Conservation (phyloP, 2,797 vertebrate genomes). For the Argentina silus region DNA sequence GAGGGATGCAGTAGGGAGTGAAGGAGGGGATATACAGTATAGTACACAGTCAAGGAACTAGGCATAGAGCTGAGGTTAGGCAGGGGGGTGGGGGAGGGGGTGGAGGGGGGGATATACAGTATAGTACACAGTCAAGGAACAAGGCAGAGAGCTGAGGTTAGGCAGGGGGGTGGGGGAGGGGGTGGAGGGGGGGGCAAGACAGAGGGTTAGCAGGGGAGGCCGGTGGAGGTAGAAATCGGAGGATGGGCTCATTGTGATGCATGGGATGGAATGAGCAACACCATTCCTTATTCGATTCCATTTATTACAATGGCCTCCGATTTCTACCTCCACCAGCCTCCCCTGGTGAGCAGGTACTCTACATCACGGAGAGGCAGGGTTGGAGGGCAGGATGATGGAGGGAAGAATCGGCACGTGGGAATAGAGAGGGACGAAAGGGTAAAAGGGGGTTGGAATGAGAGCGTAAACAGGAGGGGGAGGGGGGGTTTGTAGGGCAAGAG, state of each 20-base stretch:
- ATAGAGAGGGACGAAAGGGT: not conserved
- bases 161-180: not conserved
- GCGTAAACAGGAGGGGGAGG: conserved; percentile 6
- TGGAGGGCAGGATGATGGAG: not conserved
- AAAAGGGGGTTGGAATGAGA: not conserved
- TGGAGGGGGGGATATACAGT: not conserved
- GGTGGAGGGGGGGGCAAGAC: too few species aligned
- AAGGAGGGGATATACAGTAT: not conserved
- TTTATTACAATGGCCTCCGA: too few species aligned
- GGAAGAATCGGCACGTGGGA: not conserved
- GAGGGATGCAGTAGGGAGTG: not conserved
- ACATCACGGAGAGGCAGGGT: not conserved
- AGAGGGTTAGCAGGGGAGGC: too few species aligned
- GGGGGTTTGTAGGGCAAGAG: not conserved
- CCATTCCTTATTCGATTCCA: too few species aligned
- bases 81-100: not conserved
- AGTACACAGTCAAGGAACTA: not conserved
- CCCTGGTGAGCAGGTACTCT: too few species aligned
- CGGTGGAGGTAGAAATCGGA: too few species aligned
- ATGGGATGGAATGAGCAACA: too few species aligned
- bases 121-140: not conserved
- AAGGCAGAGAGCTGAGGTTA: not conserved
- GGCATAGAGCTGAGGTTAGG: not conserved
- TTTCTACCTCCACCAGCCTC: too few species aligned
- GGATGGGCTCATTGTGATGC: too few species aligned